These are phyloP conservation scores for Timema podura DNA, from an alignment of 2,888 invertebrate genomes.

Conservation along the genomic window DNA sequence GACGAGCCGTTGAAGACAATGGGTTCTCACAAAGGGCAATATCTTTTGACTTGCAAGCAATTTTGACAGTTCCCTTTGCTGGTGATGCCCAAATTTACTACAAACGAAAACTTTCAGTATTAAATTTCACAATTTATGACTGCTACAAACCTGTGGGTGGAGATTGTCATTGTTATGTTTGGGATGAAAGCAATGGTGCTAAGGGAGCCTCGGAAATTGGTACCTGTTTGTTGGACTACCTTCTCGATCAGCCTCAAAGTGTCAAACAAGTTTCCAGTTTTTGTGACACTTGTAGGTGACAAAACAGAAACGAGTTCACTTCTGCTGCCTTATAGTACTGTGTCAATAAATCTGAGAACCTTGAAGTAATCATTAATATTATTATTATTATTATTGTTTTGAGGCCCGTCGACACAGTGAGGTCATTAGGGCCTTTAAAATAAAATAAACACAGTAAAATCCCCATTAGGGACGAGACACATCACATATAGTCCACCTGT, in stretches of 20 bases:
- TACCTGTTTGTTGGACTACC: conserved; percentile 5
- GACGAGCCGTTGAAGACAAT: conserved; percentile 2
- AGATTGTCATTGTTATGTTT: neutral
- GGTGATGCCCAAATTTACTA: conserved; percentile 14
- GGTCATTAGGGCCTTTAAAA: too few species aligned
- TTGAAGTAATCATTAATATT: conserved; percentile 5
- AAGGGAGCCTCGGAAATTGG: neutral
- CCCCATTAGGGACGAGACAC: too few species aligned
- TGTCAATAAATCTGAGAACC: conserved; percentile 14
- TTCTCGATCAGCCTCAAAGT: neutral
- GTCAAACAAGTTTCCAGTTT: conserved; percentile 7
- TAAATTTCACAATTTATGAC: conserved; percentile 4
- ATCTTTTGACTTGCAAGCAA: neutral
- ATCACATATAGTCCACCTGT: too few species aligned
- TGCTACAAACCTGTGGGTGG: neutral
- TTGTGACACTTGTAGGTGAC: neutral
- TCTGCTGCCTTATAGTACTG: conserved; percentile 2
- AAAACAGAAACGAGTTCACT: conserved; percentile 5
- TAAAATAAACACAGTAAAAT: too few species aligned
- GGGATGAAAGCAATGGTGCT: neutral
- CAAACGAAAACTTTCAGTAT: neutral
- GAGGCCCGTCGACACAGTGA: too few species aligned
- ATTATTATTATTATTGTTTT: too few species aligned
- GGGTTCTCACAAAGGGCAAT: conserved; percentile 6
- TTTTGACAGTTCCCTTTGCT: conserved; percentile 10